Evolutionary conservation across 2,113 vertebrate species (phyloP).

Genomic region (Phycodurus eques): DNA sequence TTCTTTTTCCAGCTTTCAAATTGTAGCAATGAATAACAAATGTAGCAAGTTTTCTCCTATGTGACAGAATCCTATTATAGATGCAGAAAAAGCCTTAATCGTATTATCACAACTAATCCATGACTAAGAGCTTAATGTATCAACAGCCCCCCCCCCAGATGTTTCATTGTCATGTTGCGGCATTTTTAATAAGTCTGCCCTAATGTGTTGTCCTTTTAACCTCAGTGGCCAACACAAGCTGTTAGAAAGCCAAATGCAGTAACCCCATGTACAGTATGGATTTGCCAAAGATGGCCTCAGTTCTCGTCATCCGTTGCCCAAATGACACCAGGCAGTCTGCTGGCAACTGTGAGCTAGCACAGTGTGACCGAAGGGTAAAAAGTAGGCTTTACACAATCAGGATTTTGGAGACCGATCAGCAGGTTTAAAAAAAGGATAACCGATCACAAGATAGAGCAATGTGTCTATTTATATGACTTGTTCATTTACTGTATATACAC

Average conservation of each 20-base stretch:
- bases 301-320: constrained; percentile 25
- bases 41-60: background rate
- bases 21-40: constrained; percentile 10
- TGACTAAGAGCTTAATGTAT: constrained; percentile 40
- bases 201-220: constrained; percentile 59
- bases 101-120: constrained; percentile 23
- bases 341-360: constrained; percentile 32
- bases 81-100: constrained; percentile 13
- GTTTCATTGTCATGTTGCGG: constrained; percentile 16
- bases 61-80: constrained; percentile 15
- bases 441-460: too few species aligned
- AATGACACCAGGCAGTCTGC: constrained; percentile 40
- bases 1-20: constrained; percentile 9
- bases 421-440: too few species aligned
- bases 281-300: constrained; percentile 5
- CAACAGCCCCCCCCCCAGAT: background rate
- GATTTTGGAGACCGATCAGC: too few species aligned
- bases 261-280: constrained; percentile 16
- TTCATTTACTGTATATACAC: too few species aligned
- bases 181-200: constrained; percentile 51
- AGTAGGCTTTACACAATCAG: constrained; percentile 8
- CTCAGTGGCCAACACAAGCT: constrained; percentile 48
- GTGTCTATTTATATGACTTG: too few species aligned
- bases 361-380: constrained; percentile 24
- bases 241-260: constrained; percentile 38